A percentile compares a stretch with the other conserved stretches of the same genome.
Evolutionary conservation across 2,797 vertebrate species (phyloP).

Genomic region (Galago senegalensis): DNA sequence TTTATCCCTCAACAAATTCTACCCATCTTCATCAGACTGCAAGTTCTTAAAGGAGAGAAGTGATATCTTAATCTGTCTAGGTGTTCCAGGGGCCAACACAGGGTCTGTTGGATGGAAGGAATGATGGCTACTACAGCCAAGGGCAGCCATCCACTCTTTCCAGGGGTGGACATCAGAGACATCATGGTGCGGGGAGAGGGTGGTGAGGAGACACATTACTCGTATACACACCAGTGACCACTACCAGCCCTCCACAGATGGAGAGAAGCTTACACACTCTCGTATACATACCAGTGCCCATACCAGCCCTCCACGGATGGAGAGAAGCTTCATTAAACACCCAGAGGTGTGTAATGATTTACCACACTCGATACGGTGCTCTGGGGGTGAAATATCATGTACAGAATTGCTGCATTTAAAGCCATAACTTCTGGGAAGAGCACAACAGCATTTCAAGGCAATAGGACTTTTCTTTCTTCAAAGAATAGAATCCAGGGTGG

Average conservation of each 20-base stretch:
- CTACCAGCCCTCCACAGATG: rapidly evolving
- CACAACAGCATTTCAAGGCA: background rate
- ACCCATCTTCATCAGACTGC: background rate
- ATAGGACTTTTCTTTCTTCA: background rate
- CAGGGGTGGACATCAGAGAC: background rate
- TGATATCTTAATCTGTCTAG: background rate
- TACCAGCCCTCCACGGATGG: rapidly evolving
- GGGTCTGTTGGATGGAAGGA: background rate
- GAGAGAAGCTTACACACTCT: background rate
- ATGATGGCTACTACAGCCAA: background rate
- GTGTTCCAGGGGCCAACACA: background rate
- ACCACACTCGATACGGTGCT: background rate
- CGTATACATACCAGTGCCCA: rapidly evolving
- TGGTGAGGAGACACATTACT: background rate
- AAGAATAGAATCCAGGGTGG: background rate
- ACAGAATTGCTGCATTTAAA: background rate
- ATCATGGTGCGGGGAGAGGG: background rate
- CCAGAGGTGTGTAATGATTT: background rate
- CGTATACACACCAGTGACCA: background rate
- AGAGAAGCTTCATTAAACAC: background rate
- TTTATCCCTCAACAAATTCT: background rate
- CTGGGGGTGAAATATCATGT: constrained; percentile 14
- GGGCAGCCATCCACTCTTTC: background rate
- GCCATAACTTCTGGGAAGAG: background rate
- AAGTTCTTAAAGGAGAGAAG: background rate